phyloP scores from a whole-genome alignment of 2,888 invertebrate species.

The Patella pellucida region DNA sequence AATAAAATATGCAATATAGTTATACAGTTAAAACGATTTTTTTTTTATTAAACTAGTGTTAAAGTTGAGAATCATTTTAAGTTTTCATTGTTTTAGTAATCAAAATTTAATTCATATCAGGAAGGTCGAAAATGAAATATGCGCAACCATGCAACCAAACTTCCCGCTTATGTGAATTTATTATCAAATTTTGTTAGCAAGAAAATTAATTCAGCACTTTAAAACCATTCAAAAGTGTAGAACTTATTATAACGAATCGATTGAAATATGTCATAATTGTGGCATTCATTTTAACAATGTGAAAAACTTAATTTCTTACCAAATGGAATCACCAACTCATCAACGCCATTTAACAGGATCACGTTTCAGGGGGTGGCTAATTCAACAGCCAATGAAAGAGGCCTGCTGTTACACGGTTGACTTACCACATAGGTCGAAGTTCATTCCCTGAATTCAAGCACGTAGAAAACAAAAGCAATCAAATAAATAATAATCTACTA shows the following conservation, averaged over 20 bases:
- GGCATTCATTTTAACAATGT: neutral
- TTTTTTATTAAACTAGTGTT: too few relatives aligned
- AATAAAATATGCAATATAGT: neutral
- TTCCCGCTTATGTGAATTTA: conserved; percentile 21
- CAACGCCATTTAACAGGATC: conserved; percentile 25
- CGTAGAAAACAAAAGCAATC: too few relatives aligned
- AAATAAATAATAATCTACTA: too few relatives aligned
- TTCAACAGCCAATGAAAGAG: conserved; percentile 15
- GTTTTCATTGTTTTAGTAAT: too few relatives aligned
- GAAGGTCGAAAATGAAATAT: neutral
- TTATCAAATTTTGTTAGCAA: conserved; percentile 5
- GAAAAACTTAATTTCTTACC: conserved; percentile 33
- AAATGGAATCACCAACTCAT: conserved; percentile 14
- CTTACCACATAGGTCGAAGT: neutral
- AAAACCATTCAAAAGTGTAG: conserved; percentile 28
- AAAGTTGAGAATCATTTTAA: too few relatives aligned
- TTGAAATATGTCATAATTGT: conserved; percentile 19
- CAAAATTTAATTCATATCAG: too few relatives aligned
- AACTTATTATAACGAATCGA: conserved; percentile 22
- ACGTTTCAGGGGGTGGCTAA: conserved; percentile 15
- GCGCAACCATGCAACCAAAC: conserved; percentile 28
- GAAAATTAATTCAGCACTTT: conserved; percentile 1
- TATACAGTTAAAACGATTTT: too few relatives aligned
- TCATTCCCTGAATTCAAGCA: neutral
- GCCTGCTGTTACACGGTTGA: conserved; percentile 8